Evolutionary conservation across 2,797 vertebrate species (phyloP).

Genomic region (Microhierax caerulescens): DNA sequence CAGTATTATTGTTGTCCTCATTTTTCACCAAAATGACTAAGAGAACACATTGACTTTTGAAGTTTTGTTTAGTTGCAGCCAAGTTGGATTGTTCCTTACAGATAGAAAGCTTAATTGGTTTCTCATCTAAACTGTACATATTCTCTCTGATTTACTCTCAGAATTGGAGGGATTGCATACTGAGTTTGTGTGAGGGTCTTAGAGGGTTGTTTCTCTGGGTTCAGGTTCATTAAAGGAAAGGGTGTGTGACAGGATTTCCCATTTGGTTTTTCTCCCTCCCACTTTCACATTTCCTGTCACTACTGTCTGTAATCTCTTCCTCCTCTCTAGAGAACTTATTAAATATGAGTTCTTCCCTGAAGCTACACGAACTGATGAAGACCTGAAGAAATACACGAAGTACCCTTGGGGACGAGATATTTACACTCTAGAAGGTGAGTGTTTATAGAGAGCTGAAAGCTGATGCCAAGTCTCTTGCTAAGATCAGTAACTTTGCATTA

Average conservation of each 20-base stretch:
- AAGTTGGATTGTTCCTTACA: background rate
- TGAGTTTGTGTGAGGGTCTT: background rate
- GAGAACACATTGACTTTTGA: background rate
- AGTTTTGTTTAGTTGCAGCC: background rate
- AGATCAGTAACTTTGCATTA: background rate
- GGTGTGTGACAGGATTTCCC: background rate
- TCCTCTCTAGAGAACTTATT: constrained; percentile 88
- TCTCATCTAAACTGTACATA: background rate
- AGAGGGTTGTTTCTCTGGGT: background rate
- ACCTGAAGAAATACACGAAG: constrained; percentile 88
- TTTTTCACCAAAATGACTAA: background rate
- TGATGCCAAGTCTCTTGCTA: background rate
- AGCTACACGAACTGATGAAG: constrained; percentile 92
- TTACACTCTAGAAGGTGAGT: constrained; percentile 93
- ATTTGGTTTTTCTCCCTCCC: background rate
- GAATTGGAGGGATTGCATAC: background rate
- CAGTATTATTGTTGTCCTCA: background rate
- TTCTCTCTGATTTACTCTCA: background rate
- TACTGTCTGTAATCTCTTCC: constrained; percentile 31
- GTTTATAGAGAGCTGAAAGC: background rate
- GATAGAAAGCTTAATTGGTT: background rate
- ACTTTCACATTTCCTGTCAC: background rate
- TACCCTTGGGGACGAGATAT: constrained; percentile 98
- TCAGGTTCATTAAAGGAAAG: background rate
- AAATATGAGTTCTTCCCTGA: constrained; percentile 99